Conservation (phyloP, 2,888 invertebrate species). For the Xanthorhoe spadicearia region DNA sequence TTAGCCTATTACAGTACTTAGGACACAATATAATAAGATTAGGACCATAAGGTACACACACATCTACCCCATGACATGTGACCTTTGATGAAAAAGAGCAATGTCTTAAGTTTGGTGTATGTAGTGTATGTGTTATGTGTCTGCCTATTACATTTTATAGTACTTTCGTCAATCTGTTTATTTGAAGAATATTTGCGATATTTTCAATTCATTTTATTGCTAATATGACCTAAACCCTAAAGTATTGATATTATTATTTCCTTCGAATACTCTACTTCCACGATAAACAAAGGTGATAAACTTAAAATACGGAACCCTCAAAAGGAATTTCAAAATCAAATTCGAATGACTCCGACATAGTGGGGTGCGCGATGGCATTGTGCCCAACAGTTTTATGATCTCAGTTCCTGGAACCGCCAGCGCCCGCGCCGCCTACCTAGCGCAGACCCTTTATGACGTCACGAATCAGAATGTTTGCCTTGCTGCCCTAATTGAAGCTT, state of each 20-base stretch:
- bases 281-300: constrained; percentile 19
- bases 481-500: constrained; percentile 61
- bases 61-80: no score
- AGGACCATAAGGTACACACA: no score
- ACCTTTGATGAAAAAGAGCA: no score
- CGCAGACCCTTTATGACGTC: constrained; percentile 71
- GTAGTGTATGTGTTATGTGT: no score
- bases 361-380: constrained; percentile 58
- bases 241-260: not conserved
- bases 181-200: no score
- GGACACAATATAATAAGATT: no score
- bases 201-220: no score
- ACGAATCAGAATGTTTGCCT: constrained; percentile 58
- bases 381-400: constrained; percentile 70
- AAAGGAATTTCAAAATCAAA: constrained; percentile 57
- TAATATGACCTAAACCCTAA: not conserved
- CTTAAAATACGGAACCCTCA: constrained; percentile 38
- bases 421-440: constrained; percentile 58
- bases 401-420: constrained; percentile 66
- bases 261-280: not conserved
- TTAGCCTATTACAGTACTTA: no score
- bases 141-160: no score
- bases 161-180: no score
- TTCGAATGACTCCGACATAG: constrained; percentile 38
- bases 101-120: no score